Evolutionary conservation across 2,797 vertebrate genomes (phyloP), one percentile per base, ranked within the genome.

Genomic region (Poecile montanus): DNA sequence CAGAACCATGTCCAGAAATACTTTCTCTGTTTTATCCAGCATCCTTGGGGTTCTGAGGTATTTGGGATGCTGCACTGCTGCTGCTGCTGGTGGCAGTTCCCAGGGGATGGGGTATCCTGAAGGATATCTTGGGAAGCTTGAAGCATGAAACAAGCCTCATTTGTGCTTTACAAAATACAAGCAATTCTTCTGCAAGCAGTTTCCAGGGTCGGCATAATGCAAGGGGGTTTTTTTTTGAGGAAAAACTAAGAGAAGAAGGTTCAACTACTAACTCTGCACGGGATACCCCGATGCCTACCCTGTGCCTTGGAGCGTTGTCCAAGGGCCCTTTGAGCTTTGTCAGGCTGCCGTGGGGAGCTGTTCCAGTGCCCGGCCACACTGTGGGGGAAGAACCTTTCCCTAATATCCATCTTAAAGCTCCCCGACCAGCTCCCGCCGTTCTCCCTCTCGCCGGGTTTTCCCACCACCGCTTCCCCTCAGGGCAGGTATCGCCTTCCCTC

Each of bases 181-280:
- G 10, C 40, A 38, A 6, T 47, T 76, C 29, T 63, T 27, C 30
- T 71, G 48, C 26, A 26, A 54, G 48, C 21, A 38, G 30, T 22
- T 75, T 87, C 36, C 14, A 3, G 22, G 57, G 19, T 56, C 42
- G 88, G 63, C 11, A 26, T 44, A 79, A 30, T 21, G 10, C 14
- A 71, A 32, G 17, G 4, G 4, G 0, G 0, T 91, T 97, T 96
- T 63, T 97, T 96, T 63, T 94, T 17, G 18, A 78, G 34, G 57
- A 65, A 38, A 30, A 9, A 44, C 3, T 3, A 27, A 16, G 40
- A 70, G 21, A 53, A 42, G 8, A 66, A 42, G 22, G 26, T 48
- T 19, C 60, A 42, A 10, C 40, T 60, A 30, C 19, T 54, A 27
- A 7, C 34, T 32, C n/a, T 47, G 18, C 47, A 54, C 13, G 27